Conservation (phyloP, 2,797 vertebrate species). For the Ptychadena robeensis region DNA sequence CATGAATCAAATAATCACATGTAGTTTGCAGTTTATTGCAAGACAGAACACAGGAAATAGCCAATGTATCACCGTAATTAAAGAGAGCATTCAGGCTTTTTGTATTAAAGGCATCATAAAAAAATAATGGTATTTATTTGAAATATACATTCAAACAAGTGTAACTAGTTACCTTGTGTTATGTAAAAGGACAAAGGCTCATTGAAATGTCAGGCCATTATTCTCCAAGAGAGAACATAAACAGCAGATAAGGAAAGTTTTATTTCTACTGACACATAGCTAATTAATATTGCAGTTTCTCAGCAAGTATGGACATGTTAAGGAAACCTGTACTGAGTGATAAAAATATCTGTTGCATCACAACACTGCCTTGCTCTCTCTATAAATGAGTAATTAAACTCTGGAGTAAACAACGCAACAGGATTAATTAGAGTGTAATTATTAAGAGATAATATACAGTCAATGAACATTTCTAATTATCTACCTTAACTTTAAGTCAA, state of each 20-base stretch:
- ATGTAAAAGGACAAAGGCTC: neutral
- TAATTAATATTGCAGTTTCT: slow-evolving; percentile 27
- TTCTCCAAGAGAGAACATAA: neutral
- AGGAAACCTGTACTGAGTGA: slow-evolving; percentile 6
- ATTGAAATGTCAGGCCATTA: slow-evolving; percentile 8
- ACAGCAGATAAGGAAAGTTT: slow-evolving; percentile 20
- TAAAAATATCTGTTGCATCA: slow-evolving; percentile 36
- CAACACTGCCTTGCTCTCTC: slow-evolving; percentile 10
- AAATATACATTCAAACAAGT: slow-evolving; percentile 11
- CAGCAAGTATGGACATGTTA: slow-evolving; percentile 52
- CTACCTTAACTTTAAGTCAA: neutral
- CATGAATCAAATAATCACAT: slow-evolving; percentile 1
- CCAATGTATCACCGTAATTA: slow-evolving; percentile 1
- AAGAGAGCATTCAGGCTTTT: neutral
- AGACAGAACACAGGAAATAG: neutral
- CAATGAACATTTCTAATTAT: slow-evolving; percentile 34
- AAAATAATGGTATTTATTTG: slow-evolving; percentile 10
- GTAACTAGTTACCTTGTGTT: slow-evolving; percentile 12
- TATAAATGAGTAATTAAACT: slow-evolving; percentile 53
- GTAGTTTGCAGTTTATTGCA: neutral
- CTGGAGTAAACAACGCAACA: slow-evolving; percentile 36
- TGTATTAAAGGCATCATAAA: neutral
- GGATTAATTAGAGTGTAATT: slow-evolving; percentile 9
- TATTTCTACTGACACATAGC: slow-evolving; percentile 25
- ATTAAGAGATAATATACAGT: slow-evolving; percentile 16